phyloP scores from a whole-genome alignment of 2,888 invertebrate genomes.

The Apamea crenata region DNA sequence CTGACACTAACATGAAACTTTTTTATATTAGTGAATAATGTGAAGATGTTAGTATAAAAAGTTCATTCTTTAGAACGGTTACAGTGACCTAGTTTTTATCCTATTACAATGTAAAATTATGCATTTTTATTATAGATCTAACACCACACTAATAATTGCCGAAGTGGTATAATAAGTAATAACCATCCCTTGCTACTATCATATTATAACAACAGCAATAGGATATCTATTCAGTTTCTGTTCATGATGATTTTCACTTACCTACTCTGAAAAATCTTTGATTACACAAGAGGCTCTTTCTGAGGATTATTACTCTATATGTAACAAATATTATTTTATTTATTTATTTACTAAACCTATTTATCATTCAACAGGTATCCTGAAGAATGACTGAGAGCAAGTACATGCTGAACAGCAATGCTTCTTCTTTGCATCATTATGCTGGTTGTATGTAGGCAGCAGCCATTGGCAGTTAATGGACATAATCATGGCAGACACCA shows the following conservation, averaged over 20 bases:
- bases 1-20: not conserved
- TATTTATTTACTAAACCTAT: not conserved
- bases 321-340: not conserved
- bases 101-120: not conserved
- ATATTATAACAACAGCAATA: not conserved
- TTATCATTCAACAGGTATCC: conserved; percentile 91
- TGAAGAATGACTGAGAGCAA: conserved; percentile 91
- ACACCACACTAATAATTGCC: not conserved
- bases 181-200: not conserved
- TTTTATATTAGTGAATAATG: not conserved
- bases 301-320: conserved; percentile 67
- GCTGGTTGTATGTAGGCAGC: conserved; percentile 92
- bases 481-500: not conserved
- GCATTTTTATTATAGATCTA: not conserved
- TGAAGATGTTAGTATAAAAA: not conserved
- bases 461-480: not conserved
- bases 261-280: conserved; percentile 83
- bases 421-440: not conserved
- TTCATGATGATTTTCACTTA: conserved; percentile 83
- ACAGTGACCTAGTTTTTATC: not conserved
- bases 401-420: not conserved
- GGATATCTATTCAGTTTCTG: conserved; percentile 1
- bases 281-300: conserved; percentile 88
- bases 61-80: too few species aligned
- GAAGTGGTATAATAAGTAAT: not conserved